These are phyloP conservation scores for Drosophila maculinotata DNA, from an alignment of 2,888 invertebrate species.

Conservation along the genomic window DNA sequence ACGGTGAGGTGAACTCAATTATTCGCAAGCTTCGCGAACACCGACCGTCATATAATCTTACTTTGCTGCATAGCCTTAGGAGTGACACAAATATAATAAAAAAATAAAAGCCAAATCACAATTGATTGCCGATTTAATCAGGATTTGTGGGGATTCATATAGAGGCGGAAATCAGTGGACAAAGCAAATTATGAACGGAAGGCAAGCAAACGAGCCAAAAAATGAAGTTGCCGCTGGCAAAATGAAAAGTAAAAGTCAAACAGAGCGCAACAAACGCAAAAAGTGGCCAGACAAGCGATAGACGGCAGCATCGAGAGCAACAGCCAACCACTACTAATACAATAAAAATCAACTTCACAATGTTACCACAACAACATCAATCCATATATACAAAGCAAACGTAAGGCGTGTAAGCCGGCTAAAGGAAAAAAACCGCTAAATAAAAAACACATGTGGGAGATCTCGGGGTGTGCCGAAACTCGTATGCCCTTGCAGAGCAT, in stretches of 20 bases:
- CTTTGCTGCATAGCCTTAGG: constrained; percentile 32
- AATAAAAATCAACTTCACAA: constrained; percentile 24
- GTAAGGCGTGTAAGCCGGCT: constrained; percentile 44
- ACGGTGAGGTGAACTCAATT: constrained; percentile 21
- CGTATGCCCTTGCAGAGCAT: constrained; percentile 46
- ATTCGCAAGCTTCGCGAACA: constrained; percentile 6
- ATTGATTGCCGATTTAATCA: constrained; percentile 11
- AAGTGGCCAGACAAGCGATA: constrained; percentile 62
- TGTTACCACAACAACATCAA: constrained; percentile 22
- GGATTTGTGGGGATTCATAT: constrained; percentile 30
- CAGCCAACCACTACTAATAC: constrained; percentile 14
- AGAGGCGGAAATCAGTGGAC: constrained; percentile 51
- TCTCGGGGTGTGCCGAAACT: constrained; percentile 32
- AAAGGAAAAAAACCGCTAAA: constrained; percentile 2
- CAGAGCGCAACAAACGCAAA: constrained; percentile 72
- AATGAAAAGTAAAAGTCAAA: constrained; percentile 79
- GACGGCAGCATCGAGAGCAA: constrained; percentile 27
- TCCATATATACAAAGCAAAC: constrained; percentile 20
- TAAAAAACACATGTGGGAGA: constrained; percentile 23
- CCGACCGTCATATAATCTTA: constrained; percentile 27
- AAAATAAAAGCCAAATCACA: constrained; percentile 9
- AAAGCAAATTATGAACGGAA: constrained; percentile 40
- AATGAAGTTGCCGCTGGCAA: constrained; percentile 30
- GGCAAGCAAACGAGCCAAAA: constrained; percentile 5
- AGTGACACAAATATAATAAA: constrained; percentile 15